Evolutionary conservation across 2,113 vertebrate genomes (phyloP).

Genomic region (Hippolais icterina): DNA sequence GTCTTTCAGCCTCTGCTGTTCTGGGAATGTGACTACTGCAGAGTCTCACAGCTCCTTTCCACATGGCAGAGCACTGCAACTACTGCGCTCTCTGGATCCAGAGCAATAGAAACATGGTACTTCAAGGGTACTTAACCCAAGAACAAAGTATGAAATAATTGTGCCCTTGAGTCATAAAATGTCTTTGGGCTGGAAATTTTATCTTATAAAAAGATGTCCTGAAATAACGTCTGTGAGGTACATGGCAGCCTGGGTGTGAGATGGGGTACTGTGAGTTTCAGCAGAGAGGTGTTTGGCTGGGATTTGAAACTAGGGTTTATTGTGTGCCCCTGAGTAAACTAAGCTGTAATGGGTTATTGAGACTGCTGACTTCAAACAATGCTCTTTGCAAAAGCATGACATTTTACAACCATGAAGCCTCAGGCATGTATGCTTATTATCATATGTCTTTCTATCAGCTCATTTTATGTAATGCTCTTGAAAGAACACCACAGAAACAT

Average conservation of each 20-base stretch:
- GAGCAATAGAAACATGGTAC: accelerated
- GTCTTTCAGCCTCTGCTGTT: not conserved
- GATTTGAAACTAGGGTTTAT: not conserved
- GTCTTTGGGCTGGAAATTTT: not conserved
- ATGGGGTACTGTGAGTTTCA: not conserved
- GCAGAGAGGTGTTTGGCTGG: not conserved
- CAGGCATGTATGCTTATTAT: slow-evolving; percentile 11
- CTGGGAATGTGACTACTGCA: not conserved
- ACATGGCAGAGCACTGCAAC: accelerated
- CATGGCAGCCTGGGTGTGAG: not conserved
- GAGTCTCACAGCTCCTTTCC: not conserved
- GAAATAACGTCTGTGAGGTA: not conserved
- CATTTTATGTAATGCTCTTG: not conserved
- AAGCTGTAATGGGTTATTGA: slow-evolving; percentile 18
- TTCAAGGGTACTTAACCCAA: not conserved
- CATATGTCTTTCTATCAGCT: not conserved
- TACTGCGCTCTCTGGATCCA: accelerated
- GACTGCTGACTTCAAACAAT: slow-evolving; percentile 32
- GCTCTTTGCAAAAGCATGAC: slow-evolving; percentile 2
- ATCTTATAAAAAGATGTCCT: not conserved
- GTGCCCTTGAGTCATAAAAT: not conserved
- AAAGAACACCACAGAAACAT: not conserved
- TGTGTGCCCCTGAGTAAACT: slow-evolving; percentile 33
- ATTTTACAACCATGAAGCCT: slow-evolving; percentile 26
- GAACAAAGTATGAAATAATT: not conserved